These are phyloP conservation scores for Poecile montanus DNA, from an alignment of 2,797 vertebrate genomes.

Conservation along the genomic window DNA sequence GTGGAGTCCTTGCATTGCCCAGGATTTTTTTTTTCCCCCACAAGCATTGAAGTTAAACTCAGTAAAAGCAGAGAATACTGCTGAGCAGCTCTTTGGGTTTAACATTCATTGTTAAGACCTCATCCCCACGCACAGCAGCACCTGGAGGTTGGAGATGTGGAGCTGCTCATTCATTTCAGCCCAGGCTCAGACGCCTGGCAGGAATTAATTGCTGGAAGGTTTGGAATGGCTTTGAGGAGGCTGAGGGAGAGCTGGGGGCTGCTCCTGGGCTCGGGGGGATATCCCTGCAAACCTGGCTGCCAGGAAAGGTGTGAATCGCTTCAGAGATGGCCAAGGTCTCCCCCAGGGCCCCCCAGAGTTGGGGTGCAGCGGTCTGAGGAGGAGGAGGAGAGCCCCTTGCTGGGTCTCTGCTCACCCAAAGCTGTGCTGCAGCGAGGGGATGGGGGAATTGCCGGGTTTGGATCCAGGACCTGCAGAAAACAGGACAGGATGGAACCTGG, in stretches of 20 bases:
- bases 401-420: neutral
- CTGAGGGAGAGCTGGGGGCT: neutral
- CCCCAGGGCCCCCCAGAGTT: neutral
- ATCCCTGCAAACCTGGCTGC: neutral
- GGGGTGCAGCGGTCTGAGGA: neutral
- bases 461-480: neutral
- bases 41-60: neutral
- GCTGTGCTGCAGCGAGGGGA: neutral
- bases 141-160: neutral
- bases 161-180: neutral
- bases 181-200: neutral
- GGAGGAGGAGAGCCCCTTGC: neutral
- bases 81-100: neutral
- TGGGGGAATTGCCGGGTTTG: rapidly evolving
- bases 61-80: neutral
- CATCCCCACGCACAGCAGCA: neutral
- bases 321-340: neutral
- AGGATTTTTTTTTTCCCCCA: neutral
- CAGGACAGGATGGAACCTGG: neutral
- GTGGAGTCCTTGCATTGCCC: neutral
- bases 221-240: neutral
- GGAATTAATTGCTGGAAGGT: neutral
- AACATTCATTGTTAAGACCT: neutral
- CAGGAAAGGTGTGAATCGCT: neutral
- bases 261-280: neutral